A percentile compares a stretch with the other conserved stretches of the same genome.
Evolutionary conservation across 2,113 vertebrate genomes (phyloP).

Genomic region (Manacus vitellinus): DNA sequence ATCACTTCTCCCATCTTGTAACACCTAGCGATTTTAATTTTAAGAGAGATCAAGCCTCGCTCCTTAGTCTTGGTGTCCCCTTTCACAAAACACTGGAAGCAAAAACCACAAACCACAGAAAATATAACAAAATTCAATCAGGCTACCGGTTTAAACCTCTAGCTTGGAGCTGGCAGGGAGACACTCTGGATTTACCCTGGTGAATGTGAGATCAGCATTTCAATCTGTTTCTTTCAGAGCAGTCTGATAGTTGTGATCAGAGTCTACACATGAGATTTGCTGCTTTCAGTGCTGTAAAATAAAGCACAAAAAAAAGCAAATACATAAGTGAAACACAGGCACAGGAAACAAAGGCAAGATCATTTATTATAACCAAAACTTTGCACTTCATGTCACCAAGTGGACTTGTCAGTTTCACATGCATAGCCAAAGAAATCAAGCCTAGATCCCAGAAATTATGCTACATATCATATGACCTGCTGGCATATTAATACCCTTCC

Average conservation of each 20-base stretch:
- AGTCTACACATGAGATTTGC: slow-evolving; percentile 16
- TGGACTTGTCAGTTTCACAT: slow-evolving; percentile 32
- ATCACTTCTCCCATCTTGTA: not conserved
- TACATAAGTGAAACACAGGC: not conserved
- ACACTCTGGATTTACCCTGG: not conserved
- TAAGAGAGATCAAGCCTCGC: not conserved
- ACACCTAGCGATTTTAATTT: not conserved
- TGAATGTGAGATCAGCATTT: not conserved
- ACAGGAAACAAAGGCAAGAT: not conserved
- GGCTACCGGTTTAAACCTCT: not conserved
- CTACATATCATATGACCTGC: slow-evolving; percentile 47
- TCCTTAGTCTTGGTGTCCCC: not conserved
- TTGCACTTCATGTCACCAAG: slow-evolving; percentile 25
- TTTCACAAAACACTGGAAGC: not conserved
- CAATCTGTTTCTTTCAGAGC: not conserved
- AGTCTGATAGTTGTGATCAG: not conserved
- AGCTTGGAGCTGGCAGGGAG: not conserved
- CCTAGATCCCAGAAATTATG: slow-evolving; percentile 35
- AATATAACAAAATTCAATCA: not conserved
- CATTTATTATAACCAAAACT: slow-evolving; percentile 26
- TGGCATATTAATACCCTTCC: slow-evolving; percentile 62
- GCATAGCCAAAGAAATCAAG: slow-evolving; percentile 50
- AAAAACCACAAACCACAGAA: slow-evolving; percentile 9
- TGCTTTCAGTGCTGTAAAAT: slow-evolving; percentile 16
- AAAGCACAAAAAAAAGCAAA: not conserved